Evolutionary conservation across 2,113 vertebrate species (phyloP).

Genomic region (Hippotragus niger): DNA sequence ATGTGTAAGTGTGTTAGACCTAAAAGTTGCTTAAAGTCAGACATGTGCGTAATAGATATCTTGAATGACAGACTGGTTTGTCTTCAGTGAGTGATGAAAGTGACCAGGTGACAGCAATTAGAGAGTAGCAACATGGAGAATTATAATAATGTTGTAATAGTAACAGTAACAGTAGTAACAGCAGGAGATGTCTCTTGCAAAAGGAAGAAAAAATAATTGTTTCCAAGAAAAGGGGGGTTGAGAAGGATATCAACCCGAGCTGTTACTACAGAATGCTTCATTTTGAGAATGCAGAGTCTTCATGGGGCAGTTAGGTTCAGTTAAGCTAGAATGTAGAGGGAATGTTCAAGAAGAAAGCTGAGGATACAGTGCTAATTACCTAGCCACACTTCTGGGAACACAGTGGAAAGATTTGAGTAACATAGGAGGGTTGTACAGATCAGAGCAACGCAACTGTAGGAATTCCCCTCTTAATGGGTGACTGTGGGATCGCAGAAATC

Average conservation of each 20-base stretch:
- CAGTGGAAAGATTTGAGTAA: not conserved
- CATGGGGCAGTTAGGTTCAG: not conserved
- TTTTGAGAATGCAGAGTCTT: not conserved
- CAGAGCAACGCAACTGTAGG: not conserved
- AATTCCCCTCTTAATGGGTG: not conserved
- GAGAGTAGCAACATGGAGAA: not conserved
- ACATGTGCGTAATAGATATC: not conserved
- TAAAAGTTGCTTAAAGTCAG: not conserved
- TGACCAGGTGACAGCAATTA: not conserved
- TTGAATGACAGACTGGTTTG: not conserved
- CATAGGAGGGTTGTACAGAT: not conserved
- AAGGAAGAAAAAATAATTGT: not conserved
- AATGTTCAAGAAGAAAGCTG: not conserved
- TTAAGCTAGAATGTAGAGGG: not conserved
- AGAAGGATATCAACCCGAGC: not conserved
- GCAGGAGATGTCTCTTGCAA: not conserved
- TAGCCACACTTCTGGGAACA: not conserved
- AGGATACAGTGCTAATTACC: not conserved
- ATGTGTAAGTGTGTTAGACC: not conserved
- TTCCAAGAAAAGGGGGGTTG: not conserved
- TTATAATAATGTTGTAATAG: not conserved
- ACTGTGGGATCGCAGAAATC: not conserved
- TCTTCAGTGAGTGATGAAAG: not conserved
- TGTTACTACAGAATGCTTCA: not conserved
- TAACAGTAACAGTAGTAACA: not conserved